Base-by-base conservation (phyloP, 2,113 vertebrate species). In the Chinchilla lanigera region DNA sequence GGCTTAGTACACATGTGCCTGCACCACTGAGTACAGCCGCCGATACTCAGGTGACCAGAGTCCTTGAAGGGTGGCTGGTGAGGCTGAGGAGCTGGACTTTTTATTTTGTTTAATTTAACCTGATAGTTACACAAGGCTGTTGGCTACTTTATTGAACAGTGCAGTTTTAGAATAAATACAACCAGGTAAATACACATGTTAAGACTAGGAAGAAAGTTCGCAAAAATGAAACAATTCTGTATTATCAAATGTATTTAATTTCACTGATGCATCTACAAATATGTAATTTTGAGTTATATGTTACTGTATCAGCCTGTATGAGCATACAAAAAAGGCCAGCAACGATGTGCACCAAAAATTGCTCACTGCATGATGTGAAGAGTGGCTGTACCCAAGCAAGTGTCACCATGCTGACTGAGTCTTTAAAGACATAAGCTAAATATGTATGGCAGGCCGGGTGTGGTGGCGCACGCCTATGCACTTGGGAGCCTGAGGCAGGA, bases 341-440 rank as follows among this genome's bases (percentile, higher is more conserved):
- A 84, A 80, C 22, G 13, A 24, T 80, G 17, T 87, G 3, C 28
- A 65, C 54, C 54, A 90, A 50, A 92, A 92, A 63, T 65, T n/a
- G 14, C 28, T 80, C 52, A 24, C 50, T 54, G 77, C 38, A 60
- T 3, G 44, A 50, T 89, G 10, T 52, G 0, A 24, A 58, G 19
- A 73, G 41, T 61, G 30, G 61, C 13, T 50, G 61, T 22, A 20
- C 22, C 65, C 13, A 60, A 30, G 73, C 44, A 41, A 47, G 28
- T 78, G 44, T 78, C 44, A 78, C 75, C 13, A 50, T 5, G 12
- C 41, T 44, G 47, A 13, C 28, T 80, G 28, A 52, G 47, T n/a
- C 94, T 89, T 56, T 89, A 33, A 78, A 82, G 63, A 86, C 41
- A 77, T 50, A 81, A 89, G 61, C 81, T 93, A 89, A 93, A 89